Percentiles rank a stretch among this genome's conserved stretches.
Conservation (phyloP, 1,140 invertebrate species). For the Artemia franciscana region DNA sequence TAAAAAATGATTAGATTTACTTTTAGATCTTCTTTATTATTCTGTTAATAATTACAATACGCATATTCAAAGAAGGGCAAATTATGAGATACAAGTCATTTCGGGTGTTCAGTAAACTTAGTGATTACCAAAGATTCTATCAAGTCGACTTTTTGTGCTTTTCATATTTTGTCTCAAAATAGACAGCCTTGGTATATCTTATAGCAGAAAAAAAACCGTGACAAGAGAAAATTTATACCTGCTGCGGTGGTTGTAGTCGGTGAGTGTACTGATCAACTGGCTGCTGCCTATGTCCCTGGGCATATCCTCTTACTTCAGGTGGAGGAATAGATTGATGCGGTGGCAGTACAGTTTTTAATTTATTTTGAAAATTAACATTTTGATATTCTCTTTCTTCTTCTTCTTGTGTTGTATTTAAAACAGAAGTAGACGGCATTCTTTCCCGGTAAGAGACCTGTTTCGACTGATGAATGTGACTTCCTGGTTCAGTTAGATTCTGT, state of each 20-base stretch:
- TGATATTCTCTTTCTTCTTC: conserved; percentile 17
- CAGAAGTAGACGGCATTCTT: neutral
- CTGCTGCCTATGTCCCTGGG: conserved; percentile 10
- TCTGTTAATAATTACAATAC: too few species aligned
- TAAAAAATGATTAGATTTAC: too few species aligned
- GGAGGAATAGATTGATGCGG: conserved; percentile 14
- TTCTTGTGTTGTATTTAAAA: neutral
- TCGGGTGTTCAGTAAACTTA: too few species aligned
- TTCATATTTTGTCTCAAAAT: too few species aligned
- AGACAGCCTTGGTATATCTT: too few species aligned
- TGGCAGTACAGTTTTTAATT: conserved; percentile 13
- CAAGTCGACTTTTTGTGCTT: too few species aligned
- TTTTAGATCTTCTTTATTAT: too few species aligned
- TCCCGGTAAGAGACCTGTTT: neutral
- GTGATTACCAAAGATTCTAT: too few species aligned
- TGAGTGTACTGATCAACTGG: conserved; percentile 5
- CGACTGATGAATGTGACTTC: neutral
- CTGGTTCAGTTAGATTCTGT: conserved; percentile 7
- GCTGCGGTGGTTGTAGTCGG: conserved; percentile 3
- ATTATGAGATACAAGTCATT: too few species aligned
- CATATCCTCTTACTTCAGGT: neutral
- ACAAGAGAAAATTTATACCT: too few species aligned
- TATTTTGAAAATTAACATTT: conserved; percentile 15
- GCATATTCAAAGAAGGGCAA: too few species aligned
- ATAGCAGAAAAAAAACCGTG: too few species aligned